These are phyloP conservation scores for Spodoptera littoralis DNA, from an alignment of 2,888 invertebrate genomes.

Conservation along the genomic window DNA sequence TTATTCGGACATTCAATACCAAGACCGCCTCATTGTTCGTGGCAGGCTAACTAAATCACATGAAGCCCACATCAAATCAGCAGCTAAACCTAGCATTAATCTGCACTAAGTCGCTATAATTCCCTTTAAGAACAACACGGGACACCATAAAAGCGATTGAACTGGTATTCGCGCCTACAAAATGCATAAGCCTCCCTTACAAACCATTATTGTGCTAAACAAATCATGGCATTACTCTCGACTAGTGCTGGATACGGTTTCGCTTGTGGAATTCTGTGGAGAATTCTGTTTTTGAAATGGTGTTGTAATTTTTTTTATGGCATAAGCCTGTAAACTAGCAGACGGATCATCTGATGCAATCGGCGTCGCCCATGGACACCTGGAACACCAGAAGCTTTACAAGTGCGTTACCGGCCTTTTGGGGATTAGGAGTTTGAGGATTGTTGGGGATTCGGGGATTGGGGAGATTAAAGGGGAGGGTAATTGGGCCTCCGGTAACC, in stretches of 20 bases:
- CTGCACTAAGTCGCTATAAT: constrained; percentile 47
- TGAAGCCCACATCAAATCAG: constrained; percentile 56
- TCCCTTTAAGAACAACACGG: constrained; percentile 66
- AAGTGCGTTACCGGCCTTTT: too few relatives aligned
- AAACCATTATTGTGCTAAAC: constrained; percentile 66
- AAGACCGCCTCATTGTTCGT: constrained; percentile 32
- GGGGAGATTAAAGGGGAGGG: too few relatives aligned
- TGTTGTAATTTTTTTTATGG: not conserved
- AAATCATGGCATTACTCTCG: constrained; percentile 66
- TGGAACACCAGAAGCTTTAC: too few relatives aligned
- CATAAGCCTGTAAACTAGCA: too few relatives aligned
- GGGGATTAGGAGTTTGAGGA: too few relatives aligned
- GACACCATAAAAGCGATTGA: constrained; percentile 65
- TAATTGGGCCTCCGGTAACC: too few relatives aligned
- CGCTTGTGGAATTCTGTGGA: constrained; percentile 15
- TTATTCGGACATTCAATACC: constrained; percentile 15
- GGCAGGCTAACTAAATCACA: constrained; percentile 40
- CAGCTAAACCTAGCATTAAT: constrained; percentile 46
- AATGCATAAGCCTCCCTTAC: constrained; percentile 65
- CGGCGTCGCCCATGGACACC: too few relatives aligned
- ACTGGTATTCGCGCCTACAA: constrained; percentile 69
- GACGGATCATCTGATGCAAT: too few relatives aligned
- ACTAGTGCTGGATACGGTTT: constrained; percentile 31
- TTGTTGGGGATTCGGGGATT: too few relatives aligned
- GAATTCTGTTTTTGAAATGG: not conserved